Conservation (phyloP, 2,797 vertebrate genomes). For the Pagetopsis macropterus region DNA sequence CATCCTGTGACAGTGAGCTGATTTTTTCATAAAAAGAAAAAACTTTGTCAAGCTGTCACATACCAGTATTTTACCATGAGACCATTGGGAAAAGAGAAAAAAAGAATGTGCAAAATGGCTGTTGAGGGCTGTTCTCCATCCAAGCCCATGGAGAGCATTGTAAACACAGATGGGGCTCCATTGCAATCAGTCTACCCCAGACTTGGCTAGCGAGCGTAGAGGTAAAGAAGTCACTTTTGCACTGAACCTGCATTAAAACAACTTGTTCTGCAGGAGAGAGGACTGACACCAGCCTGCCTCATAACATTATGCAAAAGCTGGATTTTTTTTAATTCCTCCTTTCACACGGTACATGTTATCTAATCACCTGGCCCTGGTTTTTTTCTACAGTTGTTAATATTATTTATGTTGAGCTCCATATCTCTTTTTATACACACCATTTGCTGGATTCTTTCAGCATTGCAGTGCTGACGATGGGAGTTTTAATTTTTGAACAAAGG, state of each 20-base stretch:
- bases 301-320: constrained; percentile 81
- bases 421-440: constrained; percentile 53
- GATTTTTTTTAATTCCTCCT: constrained; percentile 46
- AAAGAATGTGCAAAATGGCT: constrained; percentile 38
- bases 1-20: constrained; percentile 39
- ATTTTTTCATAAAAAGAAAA: constrained; percentile 21
- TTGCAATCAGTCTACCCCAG: constrained; percentile 58
- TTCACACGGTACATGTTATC: constrained; percentile 21
- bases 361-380: constrained; percentile 8
- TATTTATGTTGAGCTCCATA: constrained; percentile 43
- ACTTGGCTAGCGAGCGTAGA: constrained; percentile 50
- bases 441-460: constrained; percentile 36
- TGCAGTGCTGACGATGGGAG: constrained; percentile 33
- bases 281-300: constrained; percentile 79
- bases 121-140: constrained; percentile 43
- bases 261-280: constrained; percentile 43
- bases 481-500: constrained; percentile 69
- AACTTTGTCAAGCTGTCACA: constrained; percentile 21
- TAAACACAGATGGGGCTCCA: constrained; percentile 68
- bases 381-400: constrained; percentile 36
- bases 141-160: constrained; percentile 41
- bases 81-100: constrained; percentile 12
- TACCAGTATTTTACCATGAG: constrained; percentile 32
- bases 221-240: constrained; percentile 75
- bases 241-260: constrained; percentile 73